phyloP scores from a whole-genome alignment of 2,888 invertebrate genomes.

The Pristionchus entomophagus region DNA sequence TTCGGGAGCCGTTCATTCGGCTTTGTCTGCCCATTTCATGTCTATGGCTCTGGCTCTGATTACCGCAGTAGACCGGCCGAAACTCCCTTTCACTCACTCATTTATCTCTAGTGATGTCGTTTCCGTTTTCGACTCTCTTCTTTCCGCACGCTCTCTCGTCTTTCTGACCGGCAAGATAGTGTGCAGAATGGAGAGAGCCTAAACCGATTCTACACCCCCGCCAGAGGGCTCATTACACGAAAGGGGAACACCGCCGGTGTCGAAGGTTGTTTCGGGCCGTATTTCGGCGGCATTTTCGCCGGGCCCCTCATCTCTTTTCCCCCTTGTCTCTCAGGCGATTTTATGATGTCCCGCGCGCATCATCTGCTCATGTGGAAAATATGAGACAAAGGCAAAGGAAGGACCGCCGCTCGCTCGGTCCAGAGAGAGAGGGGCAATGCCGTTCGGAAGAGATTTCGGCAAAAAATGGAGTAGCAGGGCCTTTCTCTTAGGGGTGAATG shows the following conservation, averaged over 20 bases:
- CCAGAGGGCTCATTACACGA: neutral
- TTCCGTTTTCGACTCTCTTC: too few relatives aligned
- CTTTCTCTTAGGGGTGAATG: too few relatives aligned
- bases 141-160: too few relatives aligned
- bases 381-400: conserved; percentile 27
- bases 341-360: conserved; percentile 6
- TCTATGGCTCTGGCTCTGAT: neutral
- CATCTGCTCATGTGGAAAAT: conserved; percentile 40
- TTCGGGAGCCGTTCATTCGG: neutral
- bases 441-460: neutral
- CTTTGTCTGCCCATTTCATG: too few relatives aligned
- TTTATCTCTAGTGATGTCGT: conserved; percentile 13
- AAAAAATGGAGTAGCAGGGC: too few relatives aligned
- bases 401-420: neutral
- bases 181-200: too few relatives aligned
- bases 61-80: neutral
- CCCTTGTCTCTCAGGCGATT: conserved; percentile 22
- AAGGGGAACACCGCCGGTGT: neutral
- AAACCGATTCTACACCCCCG: too few relatives aligned
- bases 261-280: neutral
- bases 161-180: too few relatives aligned
- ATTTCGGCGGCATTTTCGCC: neutral
- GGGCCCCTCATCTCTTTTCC: neutral
- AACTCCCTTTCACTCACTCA: neutral
- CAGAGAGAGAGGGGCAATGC: neutral